Conservation (phyloP, 1,140 invertebrate genomes). For the Apis laboriosa region DNA sequence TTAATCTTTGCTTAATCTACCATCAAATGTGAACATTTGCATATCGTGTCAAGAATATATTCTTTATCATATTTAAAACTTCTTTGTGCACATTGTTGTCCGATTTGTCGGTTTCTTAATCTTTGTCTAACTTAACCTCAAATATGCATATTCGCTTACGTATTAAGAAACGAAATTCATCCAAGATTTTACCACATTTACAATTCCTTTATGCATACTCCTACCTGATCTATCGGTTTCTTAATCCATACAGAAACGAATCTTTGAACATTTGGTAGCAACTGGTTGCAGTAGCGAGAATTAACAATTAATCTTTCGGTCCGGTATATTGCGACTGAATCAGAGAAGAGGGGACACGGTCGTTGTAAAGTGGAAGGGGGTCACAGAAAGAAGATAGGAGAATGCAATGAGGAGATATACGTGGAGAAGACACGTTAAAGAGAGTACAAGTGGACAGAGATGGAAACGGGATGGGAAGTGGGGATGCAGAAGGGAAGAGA, state of each 20-base stretch:
- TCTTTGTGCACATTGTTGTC: too few species aligned
- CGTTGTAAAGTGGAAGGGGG: slow-evolving; percentile 18
- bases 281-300: slow-evolving; percentile 75
- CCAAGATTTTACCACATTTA: too few species aligned
- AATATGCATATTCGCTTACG: too few species aligned
- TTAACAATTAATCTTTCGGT: slow-evolving; percentile 75
- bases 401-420: slow-evolving; percentile 48
- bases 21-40: too few species aligned
- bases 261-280: slow-evolving; percentile 65
- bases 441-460: slow-evolving; percentile 36
- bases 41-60: too few species aligned
- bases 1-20: too few species aligned
- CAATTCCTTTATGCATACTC: too few species aligned
- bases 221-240: slow-evolving; percentile 28
- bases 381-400: slow-evolving; percentile 32
- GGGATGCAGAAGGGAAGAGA: slow-evolving; percentile 46
- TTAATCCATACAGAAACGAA: slow-evolving; percentile 54
- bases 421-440: slow-evolving; percentile 46
- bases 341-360: slow-evolving; percentile 29
- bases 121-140: too few species aligned
- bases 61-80: too few species aligned
- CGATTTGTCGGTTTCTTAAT: too few species aligned
- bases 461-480: slow-evolving; percentile 9
- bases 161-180: too few species aligned
- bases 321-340: slow-evolving; percentile 51